These are phyloP conservation scores for Channa striata DNA, from an alignment of 2,797 vertebrate species.

Conservation along the genomic window DNA sequence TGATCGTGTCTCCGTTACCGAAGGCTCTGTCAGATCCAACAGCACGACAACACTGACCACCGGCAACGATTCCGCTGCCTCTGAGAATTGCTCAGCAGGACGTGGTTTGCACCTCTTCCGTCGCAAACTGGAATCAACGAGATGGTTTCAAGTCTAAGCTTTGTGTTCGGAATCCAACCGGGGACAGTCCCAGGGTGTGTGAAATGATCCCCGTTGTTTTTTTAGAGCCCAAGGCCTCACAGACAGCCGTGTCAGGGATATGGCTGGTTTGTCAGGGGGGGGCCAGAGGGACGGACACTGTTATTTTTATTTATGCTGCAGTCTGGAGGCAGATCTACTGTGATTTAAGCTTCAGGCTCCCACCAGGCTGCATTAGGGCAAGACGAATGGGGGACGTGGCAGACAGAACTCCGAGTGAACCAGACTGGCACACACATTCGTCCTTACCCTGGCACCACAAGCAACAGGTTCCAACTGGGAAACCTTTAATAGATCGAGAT, in stretches of 20 bases:
- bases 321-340: constrained; percentile 46
- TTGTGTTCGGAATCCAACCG: constrained; percentile 4
- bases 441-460: constrained; percentile 3
- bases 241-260: constrained; percentile 51
- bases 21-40: constrained; percentile 4
- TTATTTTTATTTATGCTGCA: constrained; percentile 67
- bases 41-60: constrained; percentile 1
- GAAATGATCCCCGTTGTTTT: constrained; percentile 34
- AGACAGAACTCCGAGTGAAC: constrained; percentile 33
- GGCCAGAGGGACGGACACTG: constrained; percentile 45
- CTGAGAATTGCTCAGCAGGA: constrained; percentile 28
- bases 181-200: constrained; percentile 6
- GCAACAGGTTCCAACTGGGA: constrained; percentile 11
- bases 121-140: constrained; percentile 8
- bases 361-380: constrained; percentile 38
- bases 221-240: constrained; percentile 39
- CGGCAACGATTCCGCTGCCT: too few relatives aligned
- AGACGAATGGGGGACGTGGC: constrained; percentile 50
- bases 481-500: constrained; percentile 6
- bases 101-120: not conserved
- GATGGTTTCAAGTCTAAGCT: constrained; percentile 1
- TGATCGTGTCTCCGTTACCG: not conserved
- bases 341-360: constrained; percentile 47
- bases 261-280: constrained; percentile 57
- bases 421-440: constrained; percentile 15